Conservation (phyloP, 2,797 vertebrate genomes). For the Pseudotriccus pelzelni region DNA sequence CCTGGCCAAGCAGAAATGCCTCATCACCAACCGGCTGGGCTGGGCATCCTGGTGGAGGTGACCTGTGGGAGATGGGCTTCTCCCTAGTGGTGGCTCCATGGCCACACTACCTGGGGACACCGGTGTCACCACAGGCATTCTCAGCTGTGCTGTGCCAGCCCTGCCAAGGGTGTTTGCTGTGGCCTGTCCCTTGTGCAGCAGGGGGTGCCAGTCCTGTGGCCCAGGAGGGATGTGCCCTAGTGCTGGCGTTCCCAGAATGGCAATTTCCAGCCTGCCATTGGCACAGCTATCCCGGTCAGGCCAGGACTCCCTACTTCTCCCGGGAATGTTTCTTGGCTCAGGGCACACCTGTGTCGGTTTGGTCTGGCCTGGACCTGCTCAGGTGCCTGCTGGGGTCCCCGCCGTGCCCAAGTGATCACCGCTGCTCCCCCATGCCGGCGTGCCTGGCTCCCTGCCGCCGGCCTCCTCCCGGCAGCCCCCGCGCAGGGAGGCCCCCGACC, state of each 20-base stretch:
- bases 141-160: not conserved
- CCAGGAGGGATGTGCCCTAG: fast-evolving
- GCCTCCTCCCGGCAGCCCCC: not conserved
- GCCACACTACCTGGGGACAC: not conserved
- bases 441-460: not conserved
- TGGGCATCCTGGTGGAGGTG: not conserved
- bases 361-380: not conserved
- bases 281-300: not conserved
- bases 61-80: fast-evolving
- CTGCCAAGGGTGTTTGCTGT: not conserved
- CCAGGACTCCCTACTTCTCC: not conserved
- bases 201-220: not conserved
- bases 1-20: not conserved
- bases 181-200: not conserved
- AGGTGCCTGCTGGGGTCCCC: not conserved
- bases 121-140: not conserved
- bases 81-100: not conserved
- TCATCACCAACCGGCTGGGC: not conserved
- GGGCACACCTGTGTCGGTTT: fast-evolving
- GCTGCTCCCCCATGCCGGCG: fast-evolving
- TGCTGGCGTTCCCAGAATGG: fast-evolving
- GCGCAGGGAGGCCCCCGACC: fast-evolving
- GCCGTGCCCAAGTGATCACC: fast-evolving
- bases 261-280: not conserved
- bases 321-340: not conserved